phyloP scores from a whole-genome alignment of 2,888 invertebrate species.

The Tholera decimalis region DNA sequence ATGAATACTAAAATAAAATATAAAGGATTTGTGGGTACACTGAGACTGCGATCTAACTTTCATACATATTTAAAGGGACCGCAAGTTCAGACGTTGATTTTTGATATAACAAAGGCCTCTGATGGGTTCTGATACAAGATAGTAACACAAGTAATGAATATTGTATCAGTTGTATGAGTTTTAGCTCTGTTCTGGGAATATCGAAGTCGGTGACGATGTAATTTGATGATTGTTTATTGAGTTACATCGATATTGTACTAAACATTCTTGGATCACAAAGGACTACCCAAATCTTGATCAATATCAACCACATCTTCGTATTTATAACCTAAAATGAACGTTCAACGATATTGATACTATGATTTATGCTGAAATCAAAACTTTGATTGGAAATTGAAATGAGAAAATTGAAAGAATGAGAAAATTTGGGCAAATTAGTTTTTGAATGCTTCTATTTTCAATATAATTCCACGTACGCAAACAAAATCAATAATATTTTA shows the following conservation, averaged over 20 bases:
- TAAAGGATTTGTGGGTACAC: conserved; percentile 33
- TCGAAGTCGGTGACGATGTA: conserved; percentile 3
- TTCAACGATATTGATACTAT: background rate
- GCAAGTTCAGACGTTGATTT: conserved; percentile 49
- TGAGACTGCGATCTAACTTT: conserved; percentile 41
- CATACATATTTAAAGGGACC: conserved; percentile 60
- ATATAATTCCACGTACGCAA: too few species aligned
- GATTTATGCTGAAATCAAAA: too few species aligned
- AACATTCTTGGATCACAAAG: background rate
- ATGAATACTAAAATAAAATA: conserved; percentile 41
- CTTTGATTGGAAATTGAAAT: too few species aligned
- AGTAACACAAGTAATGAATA: conserved; percentile 42
- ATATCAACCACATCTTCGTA: background rate
- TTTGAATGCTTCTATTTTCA: too few species aligned
- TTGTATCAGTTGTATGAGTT: conserved; percentile 27
- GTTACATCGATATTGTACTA: background rate
- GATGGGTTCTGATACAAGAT: conserved; percentile 37
- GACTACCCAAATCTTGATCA: background rate
- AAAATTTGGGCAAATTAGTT: too few species aligned
- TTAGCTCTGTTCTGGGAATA: background rate
- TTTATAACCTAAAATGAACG: background rate
- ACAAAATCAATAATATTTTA: too few species aligned
- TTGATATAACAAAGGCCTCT: conserved; percentile 43
- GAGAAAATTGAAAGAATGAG: too few species aligned
- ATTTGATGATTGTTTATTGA: conserved; percentile 11